Base-by-base conservation (phyloP, 2,113 vertebrate species). In the Myotis davidii region DNA sequence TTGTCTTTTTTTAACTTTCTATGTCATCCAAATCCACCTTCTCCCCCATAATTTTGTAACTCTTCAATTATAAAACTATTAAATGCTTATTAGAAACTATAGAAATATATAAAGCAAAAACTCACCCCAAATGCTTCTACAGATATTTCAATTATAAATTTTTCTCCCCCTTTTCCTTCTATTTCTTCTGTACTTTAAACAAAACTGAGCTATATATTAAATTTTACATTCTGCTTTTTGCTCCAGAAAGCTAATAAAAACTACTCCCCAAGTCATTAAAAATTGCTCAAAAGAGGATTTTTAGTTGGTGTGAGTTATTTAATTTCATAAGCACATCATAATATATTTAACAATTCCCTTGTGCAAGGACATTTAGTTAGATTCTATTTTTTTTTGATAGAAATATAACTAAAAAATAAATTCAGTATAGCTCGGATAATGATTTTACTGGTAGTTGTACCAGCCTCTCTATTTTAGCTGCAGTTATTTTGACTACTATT, bases 301-400 rank as follows among this genome's bases (percentile, higher is more conserved):
- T 91, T 61, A 77, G 64, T 83, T 94, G 20, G 21, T 85, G 5
- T 69, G 52, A 82, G 16, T 39, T 78, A 48, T 54, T 94, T 81
- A 91, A 88, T 88, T 94, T 82, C 45, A 72, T 65, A 23, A 89
- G 34, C 65, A 90, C 18, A 88, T 93, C 70, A 88, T 92, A 90
- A 69, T 92, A 42, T 6, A 37, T 6, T 48, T 76, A 90, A 70
- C 6, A 67, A 50, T 85, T 86, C 50, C 25, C 9, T 94, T 50
- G 34, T 70, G 78, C 77, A 7, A 39, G 50, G 56, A 94, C 20
- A 65, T 86, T 87, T 74, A 82, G 48, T 69, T 56, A 74, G 69
- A 2, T 59, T 95, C 29, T 8, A 69, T 37, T 88, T 78, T 77
- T 78, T 77, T 83, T 70, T 91, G 6, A 69, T 50, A 54, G 65